Conservation (phyloP, 2,888 invertebrate genomes). For the Ptychoptera albimana region DNA sequence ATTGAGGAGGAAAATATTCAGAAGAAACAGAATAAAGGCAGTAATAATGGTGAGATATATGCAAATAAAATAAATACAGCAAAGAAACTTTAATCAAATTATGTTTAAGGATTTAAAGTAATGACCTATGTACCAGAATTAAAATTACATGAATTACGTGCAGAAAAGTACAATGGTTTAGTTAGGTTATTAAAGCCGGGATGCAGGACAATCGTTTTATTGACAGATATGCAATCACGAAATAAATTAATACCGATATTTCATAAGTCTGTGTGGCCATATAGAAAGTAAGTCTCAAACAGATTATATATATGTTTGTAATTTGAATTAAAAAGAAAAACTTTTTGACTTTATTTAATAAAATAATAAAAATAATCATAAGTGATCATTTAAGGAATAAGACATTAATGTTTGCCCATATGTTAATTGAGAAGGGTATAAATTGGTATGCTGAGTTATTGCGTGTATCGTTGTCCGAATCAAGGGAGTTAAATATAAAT, state of each 20-base stretch:
- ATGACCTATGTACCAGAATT: slow-evolving; percentile 40
- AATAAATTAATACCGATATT: slow-evolving; percentile 77
- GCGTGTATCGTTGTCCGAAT: slow-evolving; percentile 70
- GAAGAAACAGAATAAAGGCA: slow-evolving; percentile 19
- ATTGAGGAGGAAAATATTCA: slow-evolving; percentile 28
- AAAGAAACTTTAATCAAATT: slow-evolving; percentile 8
- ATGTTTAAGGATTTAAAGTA: slow-evolving; percentile 12
- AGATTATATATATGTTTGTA: neutral
- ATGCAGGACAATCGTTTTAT: slow-evolving; percentile 78
- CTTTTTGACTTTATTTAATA: slow-evolving; percentile 5
- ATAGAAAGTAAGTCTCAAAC: slow-evolving; percentile 57
- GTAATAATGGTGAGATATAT: slow-evolving; percentile 15
- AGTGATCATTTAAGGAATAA: slow-evolving; percentile 55
- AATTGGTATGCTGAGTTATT: slow-evolving; percentile 87
- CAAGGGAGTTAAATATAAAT: slow-evolving; percentile 74
- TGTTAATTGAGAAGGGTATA: slow-evolving; percentile 82
- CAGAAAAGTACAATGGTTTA: slow-evolving; percentile 90
- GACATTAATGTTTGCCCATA: slow-evolving; percentile 85
- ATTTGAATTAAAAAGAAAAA: neutral
- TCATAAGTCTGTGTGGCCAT: slow-evolving; percentile 89
- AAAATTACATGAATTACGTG: slow-evolving; percentile 77
- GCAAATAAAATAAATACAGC: neutral
- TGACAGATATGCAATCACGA: slow-evolving; percentile 80
- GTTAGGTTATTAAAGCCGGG: slow-evolving; percentile 87
- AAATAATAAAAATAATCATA: neutral